A percentile compares a stretch with the other conserved stretches of the same genome.
Evolutionary conservation across 2,113 vertebrate genomes (phyloP).

Genomic region (Phylloscopus trochilus): DNA sequence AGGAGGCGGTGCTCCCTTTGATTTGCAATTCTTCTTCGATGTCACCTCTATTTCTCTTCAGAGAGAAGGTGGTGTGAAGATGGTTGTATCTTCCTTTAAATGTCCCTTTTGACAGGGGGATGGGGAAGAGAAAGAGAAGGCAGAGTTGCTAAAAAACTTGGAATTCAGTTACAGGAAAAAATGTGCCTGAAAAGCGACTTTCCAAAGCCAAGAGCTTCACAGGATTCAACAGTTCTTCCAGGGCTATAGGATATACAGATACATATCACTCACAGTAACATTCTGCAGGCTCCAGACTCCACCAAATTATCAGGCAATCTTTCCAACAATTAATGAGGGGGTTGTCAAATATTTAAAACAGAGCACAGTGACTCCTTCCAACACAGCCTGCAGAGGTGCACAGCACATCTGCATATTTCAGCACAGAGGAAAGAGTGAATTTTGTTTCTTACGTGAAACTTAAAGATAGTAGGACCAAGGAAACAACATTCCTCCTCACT

Average conservation of each 20-base stretch:
- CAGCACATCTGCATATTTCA: background rate
- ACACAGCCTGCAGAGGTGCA: background rate
- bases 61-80: background rate
- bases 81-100: background rate
- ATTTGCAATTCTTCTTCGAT: background rate
- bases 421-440: background rate
- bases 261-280: background rate
- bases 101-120: background rate
- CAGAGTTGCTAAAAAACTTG: background rate
- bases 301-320: background rate
- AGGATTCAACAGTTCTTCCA: constrained; percentile 19
- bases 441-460: background rate
- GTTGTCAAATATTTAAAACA: constrained; percentile 21
- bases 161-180: constrained; percentile 9
- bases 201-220: constrained; percentile 20
- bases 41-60: background rate
- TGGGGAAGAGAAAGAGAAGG: background rate
- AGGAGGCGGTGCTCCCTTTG: background rate
- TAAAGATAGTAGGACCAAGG: background rate
- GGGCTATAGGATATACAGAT: background rate
- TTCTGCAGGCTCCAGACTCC: constrained; percentile 9
- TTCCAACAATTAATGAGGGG: constrained; percentile 18
- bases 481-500: background rate
- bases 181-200: background rate
- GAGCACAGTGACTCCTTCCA: background rate